Evolutionary conservation across 2,888 invertebrate species (phyloP), one percentile per base, ranked within the genome.

Genomic region (Sylvicola fuscatus): DNA sequence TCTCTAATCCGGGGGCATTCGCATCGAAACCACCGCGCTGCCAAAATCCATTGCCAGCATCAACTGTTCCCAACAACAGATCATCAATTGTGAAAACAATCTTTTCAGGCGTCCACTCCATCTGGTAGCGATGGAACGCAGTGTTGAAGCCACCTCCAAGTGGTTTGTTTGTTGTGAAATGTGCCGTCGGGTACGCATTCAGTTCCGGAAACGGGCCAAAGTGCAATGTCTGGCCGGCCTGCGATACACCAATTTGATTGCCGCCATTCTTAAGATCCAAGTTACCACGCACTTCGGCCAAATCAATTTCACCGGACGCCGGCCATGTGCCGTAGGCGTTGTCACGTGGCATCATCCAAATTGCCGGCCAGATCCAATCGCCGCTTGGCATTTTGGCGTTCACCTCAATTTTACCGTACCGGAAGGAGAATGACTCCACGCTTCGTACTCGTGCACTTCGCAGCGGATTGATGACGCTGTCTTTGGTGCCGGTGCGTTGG

Each of bases 21-120:
- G 56, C 53, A n/a, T 41, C 44, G 39, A 58, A 50, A 14, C 35
- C 37, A 33, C 27, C 31, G 30, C 64, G 52, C 33, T 69, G 59
- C 76, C 76, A 78, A 56, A 78, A 75, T 3, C 74, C 73, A 3
- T 65, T 66, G 17, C 47, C 56, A 11, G 63, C 60, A 1, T 54
- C 46, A 1, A 67, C 51, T 12, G 56, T 60, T 7, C 70, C 70
- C 1, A 66, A 41, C 38, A 62, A 61, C 11, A 53, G 52, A 39
- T 64, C 62, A 43, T 74, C 72, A 14, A 64, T 36, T 32, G 42
- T 45, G 38, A 51, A 53, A 27, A 38, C 47, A 8, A 52, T 42
- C 17, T 29, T 15, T 32, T 32, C 32, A n/a, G 39, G 43, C 11
- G 48, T 48, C 50, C 50, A 52, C 14, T 43, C 41, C 28, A 51